Percentiles rank a stretch among this genome's conserved stretches.
These are phyloP conservation scores for Struthidea cinerea DNA, from an alignment of 2,113 vertebrate genomes.

Conservation along the genomic window DNA sequence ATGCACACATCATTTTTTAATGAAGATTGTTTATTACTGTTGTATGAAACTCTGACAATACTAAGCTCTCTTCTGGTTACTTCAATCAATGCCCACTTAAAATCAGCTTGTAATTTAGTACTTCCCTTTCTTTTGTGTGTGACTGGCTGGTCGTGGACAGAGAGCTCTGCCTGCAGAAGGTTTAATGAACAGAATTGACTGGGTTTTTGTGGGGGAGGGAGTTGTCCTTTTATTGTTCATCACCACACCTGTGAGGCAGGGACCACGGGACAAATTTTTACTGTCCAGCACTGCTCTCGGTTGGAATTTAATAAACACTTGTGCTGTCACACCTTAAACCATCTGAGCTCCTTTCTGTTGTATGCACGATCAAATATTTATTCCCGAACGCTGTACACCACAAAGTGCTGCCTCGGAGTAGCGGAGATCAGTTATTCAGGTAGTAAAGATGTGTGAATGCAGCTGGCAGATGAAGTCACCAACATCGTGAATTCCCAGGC, in stretches of 20 bases:
- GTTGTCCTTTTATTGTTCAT: background rate
- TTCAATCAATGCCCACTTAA: constrained; percentile 48
- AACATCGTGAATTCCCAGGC: constrained; percentile 65
- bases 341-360: constrained; percentile 55
- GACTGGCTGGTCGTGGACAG: background rate
- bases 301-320: constrained; percentile 57
- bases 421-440: constrained; percentile 70
- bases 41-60: background rate
- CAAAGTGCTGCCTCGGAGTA: constrained; percentile 51
- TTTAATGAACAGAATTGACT: background rate
- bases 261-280: background rate
- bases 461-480: constrained; percentile 72
- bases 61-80: constrained; percentile 23
- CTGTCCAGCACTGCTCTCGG: constrained; percentile 20
- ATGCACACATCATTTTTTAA: background rate
- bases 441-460: constrained; percentile 77
- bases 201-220: background rate
- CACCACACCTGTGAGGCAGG: constrained; percentile 18
- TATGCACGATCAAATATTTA: constrained; percentile 70
- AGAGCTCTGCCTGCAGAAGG: background rate
- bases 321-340: constrained; percentile 67
- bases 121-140: constrained; percentile 8
- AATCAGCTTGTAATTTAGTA: constrained; percentile 39
- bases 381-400: constrained; percentile 55
- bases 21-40: constrained; percentile 22